Conservation (phyloP, 2,113 vertebrate species). For the Beaufortia kweichowensis region DNA sequence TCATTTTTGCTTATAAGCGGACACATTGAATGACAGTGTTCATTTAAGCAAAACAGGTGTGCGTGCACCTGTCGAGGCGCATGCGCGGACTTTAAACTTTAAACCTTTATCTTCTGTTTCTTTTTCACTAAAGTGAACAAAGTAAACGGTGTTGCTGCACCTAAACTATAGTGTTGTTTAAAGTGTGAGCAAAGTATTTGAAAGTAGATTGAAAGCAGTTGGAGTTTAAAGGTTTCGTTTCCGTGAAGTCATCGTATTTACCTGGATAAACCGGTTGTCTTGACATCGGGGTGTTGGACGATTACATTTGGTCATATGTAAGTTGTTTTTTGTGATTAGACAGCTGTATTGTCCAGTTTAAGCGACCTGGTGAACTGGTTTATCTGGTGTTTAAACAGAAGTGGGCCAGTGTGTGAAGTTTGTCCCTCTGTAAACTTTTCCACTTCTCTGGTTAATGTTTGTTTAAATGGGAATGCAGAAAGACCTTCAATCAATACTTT, state of each 20-base stretch:
- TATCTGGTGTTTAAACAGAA: conserved; percentile 18
- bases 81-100: conserved; percentile 15
- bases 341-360: neutral
- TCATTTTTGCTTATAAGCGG: neutral
- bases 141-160: neutral
- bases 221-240: neutral
- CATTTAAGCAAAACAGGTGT: neutral
- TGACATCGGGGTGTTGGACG: neutral
- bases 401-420: neutral
- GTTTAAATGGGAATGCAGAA: neutral
- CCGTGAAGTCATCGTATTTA: neutral
- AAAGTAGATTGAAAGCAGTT: neutral
- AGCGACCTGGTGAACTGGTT: neutral
- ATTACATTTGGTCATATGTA: neutral
- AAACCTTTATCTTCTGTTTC: too few relatives aligned
- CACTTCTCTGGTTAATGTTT: conserved; percentile 21
- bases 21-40: neutral
- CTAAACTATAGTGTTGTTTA: neutral
- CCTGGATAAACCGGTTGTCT: conserved; percentile 66
- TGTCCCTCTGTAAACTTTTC: neutral
- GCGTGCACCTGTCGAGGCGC: conserved; percentile 42
- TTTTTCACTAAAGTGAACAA: neutral
- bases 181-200: neutral
- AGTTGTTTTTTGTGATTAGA: neutral
- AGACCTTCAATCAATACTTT: neutral